Conservation (phyloP, 1,140 invertebrate species). For the Drosophila triauraria region DNA sequence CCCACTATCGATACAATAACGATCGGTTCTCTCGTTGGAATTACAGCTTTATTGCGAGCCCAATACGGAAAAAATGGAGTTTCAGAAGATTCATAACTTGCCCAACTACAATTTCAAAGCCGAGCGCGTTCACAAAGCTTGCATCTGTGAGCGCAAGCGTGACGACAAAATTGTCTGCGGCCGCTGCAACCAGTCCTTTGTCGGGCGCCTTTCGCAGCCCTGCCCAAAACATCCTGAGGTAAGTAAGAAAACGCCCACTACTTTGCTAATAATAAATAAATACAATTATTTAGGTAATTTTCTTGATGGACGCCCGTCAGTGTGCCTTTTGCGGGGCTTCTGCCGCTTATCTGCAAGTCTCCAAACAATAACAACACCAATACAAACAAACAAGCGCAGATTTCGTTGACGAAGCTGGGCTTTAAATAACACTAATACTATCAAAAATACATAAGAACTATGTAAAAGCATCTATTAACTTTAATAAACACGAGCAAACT, state of each 20-base stretch:
- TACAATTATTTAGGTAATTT: constrained; percentile 31
- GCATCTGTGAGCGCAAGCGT: constrained; percentile 57
- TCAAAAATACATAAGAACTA: constrained; percentile 4
- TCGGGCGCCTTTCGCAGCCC: constrained; percentile 44
- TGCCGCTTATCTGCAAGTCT: constrained; percentile 20
- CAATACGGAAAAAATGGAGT: constrained; percentile 3
- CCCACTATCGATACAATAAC: too few relatives aligned
- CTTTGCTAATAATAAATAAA: not conserved
- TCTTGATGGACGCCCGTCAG: constrained; percentile 59
- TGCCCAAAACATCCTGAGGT: constrained; percentile 61
- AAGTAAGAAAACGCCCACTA: not conserved
- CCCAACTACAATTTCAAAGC: not conserved
- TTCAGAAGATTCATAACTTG: constrained; percentile 6
- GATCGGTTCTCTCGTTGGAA: too few relatives aligned
- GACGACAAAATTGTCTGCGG: constrained; percentile 37
- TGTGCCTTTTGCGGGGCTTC: constrained; percentile 62
- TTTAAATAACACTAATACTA: too few relatives aligned
- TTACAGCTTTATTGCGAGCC: too few relatives aligned
- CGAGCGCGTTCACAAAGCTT: not conserved
- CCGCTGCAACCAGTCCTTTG: constrained; percentile 46
- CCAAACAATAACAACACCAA: not conserved
- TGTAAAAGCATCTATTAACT: not conserved
- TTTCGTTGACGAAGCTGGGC: constrained; percentile 30
- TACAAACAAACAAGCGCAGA: too few relatives aligned
- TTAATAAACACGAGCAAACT: not conserved